Evolutionary conservation across 2,113 vertebrate species (phyloP).

Genomic region (Leiothrix lutea): DNA sequence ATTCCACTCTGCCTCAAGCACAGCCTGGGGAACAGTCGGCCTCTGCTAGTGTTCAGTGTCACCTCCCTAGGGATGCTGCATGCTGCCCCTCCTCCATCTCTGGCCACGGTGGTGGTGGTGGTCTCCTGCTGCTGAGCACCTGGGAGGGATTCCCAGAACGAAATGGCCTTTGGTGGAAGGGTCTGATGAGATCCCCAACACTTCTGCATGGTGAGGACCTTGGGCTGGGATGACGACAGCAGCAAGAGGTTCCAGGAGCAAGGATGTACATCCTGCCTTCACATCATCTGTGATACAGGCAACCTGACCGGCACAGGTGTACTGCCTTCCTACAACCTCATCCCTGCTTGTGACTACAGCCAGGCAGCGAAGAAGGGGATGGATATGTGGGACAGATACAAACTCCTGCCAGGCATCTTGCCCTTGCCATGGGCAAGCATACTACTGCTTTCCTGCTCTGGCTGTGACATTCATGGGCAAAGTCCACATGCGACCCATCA

Average conservation of each 20-base stretch:
- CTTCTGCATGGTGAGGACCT: fast-evolving
- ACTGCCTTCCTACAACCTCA: not conserved
- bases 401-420: not conserved
- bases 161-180: not conserved
- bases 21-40: not conserved
- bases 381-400: not conserved
- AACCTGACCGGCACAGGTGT: not conserved
- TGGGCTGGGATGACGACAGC: not conserved
- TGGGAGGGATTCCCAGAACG: not conserved
- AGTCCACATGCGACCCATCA: not conserved
- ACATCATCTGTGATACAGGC: not conserved
- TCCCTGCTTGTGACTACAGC: not conserved
- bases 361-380: not conserved
- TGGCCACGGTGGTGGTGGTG: not conserved
- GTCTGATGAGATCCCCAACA: not conserved
- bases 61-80: not conserved
- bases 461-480: not conserved
- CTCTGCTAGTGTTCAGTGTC: not conserved
- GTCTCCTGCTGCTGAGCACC: not conserved
- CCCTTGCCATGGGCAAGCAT: not conserved
- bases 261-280: not conserved
- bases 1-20: not conserved
- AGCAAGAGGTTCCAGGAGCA: not conserved
- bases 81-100: not conserved
- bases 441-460: fast-evolving